Percentiles rank a stretch among this genome's conserved stretches.
Conservation (phyloP, 1,140 invertebrate species). For the Leptestheria dahalacensis region DNA sequence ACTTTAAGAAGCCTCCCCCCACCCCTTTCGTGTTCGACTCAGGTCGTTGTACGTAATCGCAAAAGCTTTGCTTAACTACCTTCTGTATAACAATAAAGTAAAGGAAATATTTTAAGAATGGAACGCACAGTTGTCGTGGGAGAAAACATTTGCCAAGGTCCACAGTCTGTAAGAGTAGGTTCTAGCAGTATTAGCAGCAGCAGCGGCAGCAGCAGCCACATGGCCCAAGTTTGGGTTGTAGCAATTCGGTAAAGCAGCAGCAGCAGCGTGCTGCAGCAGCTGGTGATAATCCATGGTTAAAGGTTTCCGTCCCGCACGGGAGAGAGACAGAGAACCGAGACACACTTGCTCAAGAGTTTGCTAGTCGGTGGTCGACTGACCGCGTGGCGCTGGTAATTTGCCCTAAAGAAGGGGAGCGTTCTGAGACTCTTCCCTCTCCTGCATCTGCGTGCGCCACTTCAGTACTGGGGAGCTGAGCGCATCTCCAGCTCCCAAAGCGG, state of each 20-base stretch:
- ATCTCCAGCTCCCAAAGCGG: too few species aligned
- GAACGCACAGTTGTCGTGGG: slow-evolving; percentile 48
- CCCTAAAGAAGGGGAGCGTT: not conserved
- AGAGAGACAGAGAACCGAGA: not conserved
- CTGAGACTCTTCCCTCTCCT: not conserved
- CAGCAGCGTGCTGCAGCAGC: slow-evolving; percentile 1
- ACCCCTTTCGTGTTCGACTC: too few species aligned
- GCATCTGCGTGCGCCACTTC: too few species aligned
- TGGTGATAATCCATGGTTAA: slow-evolving; percentile 8
- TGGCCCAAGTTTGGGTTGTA: not conserved
- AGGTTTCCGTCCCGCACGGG: too few species aligned
- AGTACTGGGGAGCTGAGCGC: too few species aligned
- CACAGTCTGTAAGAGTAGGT: slow-evolving; percentile 48
- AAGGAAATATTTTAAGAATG: too few species aligned
- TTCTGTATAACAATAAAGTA: too few species aligned
- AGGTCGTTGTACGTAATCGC: too few species aligned
- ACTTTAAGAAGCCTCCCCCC: too few species aligned
- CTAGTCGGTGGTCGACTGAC: slow-evolving; percentile 8
- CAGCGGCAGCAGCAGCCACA: slow-evolving; percentile 39
- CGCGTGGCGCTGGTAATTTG: slow-evolving; percentile 1
- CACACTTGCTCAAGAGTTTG: not conserved
- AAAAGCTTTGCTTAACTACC: too few species aligned
- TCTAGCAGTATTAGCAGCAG: slow-evolving; percentile 8
- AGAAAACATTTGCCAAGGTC: slow-evolving; percentile 52
- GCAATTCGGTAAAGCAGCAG: not conserved